Percentiles rank a stretch among this genome's conserved stretches.
phyloP scores from a whole-genome alignment of 2,113 vertebrate genomes.

The Pyrgilauda ruficollis region DNA sequence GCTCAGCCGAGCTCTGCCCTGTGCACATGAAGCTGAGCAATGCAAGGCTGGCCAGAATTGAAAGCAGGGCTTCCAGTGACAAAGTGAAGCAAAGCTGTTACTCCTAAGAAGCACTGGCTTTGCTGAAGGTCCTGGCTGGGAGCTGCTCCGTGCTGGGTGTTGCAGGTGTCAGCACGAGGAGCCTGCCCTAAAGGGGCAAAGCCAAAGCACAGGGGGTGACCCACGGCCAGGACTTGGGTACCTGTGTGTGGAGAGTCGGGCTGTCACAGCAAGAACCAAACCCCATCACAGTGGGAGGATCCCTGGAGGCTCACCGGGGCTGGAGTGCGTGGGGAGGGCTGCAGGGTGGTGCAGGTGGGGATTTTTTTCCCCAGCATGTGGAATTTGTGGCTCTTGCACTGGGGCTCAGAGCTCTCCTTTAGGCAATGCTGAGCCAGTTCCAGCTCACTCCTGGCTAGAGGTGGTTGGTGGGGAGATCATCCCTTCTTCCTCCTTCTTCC shows the following conservation, averaged over 20 bases:
- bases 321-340: not conserved
- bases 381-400: not conserved
- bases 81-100: not conserved
- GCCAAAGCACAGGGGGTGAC: not conserved
- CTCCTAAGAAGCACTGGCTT: not conserved
- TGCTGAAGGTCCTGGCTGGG: not conserved
- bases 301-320: not conserved
- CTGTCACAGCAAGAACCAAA: not conserved
- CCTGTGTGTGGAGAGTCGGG: not conserved
- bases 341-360: fast-evolving
- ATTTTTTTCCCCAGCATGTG: fast-evolving
- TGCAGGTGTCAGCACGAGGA: fast-evolving
- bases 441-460: not conserved
- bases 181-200: not conserved
- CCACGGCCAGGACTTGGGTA: not conserved
- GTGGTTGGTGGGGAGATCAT: not conserved
- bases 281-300: not conserved
- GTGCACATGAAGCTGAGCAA: fast-evolving
- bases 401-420: not conserved
- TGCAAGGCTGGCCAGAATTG: not conserved
- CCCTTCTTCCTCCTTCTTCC: not conserved
- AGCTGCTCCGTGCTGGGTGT: not conserved
- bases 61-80: not conserved
- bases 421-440: not conserved
- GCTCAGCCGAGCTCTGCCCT: fast-evolving